Percentiles rank a stretch among this genome's conserved stretches.
Evolutionary conservation across 2,113 vertebrate species (phyloP).

Genomic region (Halichoerus grypus): DNA sequence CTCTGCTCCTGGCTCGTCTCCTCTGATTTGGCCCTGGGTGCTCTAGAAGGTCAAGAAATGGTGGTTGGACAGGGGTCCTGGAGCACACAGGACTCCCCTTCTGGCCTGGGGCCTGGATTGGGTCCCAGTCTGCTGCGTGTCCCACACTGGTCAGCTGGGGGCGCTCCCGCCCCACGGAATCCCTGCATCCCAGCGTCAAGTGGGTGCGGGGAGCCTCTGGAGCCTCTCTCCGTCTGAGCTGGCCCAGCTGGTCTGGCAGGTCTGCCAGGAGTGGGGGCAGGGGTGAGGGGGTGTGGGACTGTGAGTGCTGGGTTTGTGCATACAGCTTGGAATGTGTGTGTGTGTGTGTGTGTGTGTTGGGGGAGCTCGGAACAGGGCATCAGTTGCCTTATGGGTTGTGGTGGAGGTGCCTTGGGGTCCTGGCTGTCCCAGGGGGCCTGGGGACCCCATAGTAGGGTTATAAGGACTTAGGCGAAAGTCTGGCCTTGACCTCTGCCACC

Average conservation of each 20-base stretch:
- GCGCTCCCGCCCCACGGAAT: constrained; percentile 67
- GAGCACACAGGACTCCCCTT: background rate
- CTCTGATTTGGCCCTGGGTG: background rate
- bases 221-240: fast-evolving
- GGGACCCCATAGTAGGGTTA: background rate
- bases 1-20: background rate
- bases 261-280: background rate
- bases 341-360: too few relatives aligned
- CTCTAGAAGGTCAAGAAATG: background rate
- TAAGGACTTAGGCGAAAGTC: background rate
- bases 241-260: background rate
- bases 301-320: background rate
- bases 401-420: background rate
- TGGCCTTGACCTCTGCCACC: background rate
- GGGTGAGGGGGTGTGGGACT: background rate
- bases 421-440: background rate
- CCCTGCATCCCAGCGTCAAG: fast-evolving
- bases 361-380: background rate
- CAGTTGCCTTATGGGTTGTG: too few relatives aligned
- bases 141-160: constrained; percentile 52
- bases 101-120: background rate
- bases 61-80: background rate
- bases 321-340: background rate
- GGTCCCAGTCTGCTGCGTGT: background rate
- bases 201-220: background rate